Conservation (phyloP, 1,140 invertebrate genomes). For the Mercenaria mercenaria region DNA sequence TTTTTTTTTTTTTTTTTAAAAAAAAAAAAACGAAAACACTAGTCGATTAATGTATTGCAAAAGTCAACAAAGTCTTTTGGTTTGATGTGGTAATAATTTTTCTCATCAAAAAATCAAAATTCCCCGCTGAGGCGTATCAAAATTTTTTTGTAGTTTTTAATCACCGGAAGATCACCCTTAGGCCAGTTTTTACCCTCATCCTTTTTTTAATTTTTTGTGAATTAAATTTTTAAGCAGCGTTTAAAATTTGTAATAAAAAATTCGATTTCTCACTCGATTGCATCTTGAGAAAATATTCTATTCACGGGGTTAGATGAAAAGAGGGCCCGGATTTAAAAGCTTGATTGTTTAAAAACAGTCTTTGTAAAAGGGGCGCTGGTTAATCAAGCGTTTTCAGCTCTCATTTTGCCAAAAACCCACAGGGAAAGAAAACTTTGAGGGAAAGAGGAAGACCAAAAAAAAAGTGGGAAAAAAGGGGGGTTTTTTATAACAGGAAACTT, state of each 20-base stretch:
- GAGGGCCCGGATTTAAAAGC: slow-evolving; percentile 12
- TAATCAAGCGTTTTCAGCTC: slow-evolving; percentile 45
- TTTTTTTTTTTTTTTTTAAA: too few species aligned
- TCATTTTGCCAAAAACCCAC: slow-evolving; percentile 6
- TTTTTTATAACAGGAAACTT: too few species aligned
- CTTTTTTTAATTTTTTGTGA: slow-evolving; percentile 54
- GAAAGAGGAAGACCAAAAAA: too few species aligned
- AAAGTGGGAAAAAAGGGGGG: too few species aligned
- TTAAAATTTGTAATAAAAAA: slow-evolving; percentile 59
- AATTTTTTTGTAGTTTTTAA: slow-evolving; percentile 43
- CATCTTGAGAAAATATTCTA: slow-evolving; percentile 52
- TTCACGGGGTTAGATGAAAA: slow-evolving; percentile 49
- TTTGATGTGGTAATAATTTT: slow-evolving; percentile 24
- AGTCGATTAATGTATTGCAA: neutral
- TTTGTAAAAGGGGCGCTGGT: neutral
- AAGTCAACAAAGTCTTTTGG: slow-evolving; percentile 6
- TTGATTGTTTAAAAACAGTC: slow-evolving; percentile 28
- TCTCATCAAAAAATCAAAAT: slow-evolving; percentile 30
- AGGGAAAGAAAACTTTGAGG: neutral
- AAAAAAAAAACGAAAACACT: neutral
- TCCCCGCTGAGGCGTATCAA: slow-evolving; percentile 40
- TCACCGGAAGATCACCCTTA: slow-evolving; percentile 34
- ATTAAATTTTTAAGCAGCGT: slow-evolving; percentile 45
- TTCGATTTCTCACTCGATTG: slow-evolving; percentile 45
- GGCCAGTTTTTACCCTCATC: slow-evolving; percentile 46